Base-by-base conservation (phyloP, 1,140 invertebrate species). In the Drosophila rhopaloa region DNA sequence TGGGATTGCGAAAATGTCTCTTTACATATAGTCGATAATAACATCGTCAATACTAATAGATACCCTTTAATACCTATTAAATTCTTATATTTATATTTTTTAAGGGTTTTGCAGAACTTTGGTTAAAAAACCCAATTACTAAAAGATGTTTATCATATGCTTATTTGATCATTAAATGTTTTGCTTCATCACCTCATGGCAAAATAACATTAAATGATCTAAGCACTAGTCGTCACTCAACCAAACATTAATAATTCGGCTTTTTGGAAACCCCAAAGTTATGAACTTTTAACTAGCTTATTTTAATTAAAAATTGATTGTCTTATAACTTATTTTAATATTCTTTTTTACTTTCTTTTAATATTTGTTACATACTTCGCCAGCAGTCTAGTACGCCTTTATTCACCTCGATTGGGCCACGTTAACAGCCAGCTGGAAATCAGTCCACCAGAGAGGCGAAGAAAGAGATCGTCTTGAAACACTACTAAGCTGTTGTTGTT, bases 391-490 rank as follows among this genome's bases (percentile, higher is more conserved):
- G 1, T 1, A 66, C 66, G 66, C 65, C 47, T 14, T 46, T 1
- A 1, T 6, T 44, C 11, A 8, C n/a, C 0, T 11, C 0, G 4
- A 19, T 9, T 41, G 19, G 44, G 67, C 65, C 65, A 71, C 67
- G 65, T 71, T 70, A 70, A 41, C 40, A 37, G 43, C 44, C 51
- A 78, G 66, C 35, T 46, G 46, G 24, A 72, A 63, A 74, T 68
- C 67, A 56, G 44, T 19, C 65, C 41, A 48, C 27, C 44, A 19
- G 53, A 81, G 62, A 54, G 61, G 5, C 27, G n/a, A 0, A 71
- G 51, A 60, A 47, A 32, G 32, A 62, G 68, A 11, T 9, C 14
- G 11, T 76, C 76, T 84, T 67, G 54, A 84, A 68, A 60, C 76
- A n/a, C 14, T 59, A 27, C 53, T 58, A 29, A 62, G 70, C 44